These are phyloP conservation scores for Mus musculus DNA, from an alignment of 2,113 vertebrate species.

Conservation along the genomic window GRCm39 chr16:76258501-76259000, in stretches of 20 bases:
- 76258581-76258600: not conserved
- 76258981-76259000: slow-evolving; percentile 81
- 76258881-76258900: slow-evolving; percentile 75
- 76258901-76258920: slow-evolving; percentile 81
- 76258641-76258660: not conserved
- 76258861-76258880: slow-evolving; percentile 70
- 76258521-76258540: not conserved
- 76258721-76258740: not conserved
- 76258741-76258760: not conserved
- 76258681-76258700: slow-evolving; percentile 51
- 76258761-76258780: not conserved
- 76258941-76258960: slow-evolving; percentile 86
- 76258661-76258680: slow-evolving; percentile 67
- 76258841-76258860: not conserved
- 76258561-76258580: not conserved
- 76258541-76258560: not conserved
- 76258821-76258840: not conserved
- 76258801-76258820: accelerated
- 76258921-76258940: slow-evolving; percentile 83
- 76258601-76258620: slow-evolving; percentile 61
- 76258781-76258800: not conserved
- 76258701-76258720: slow-evolving; percentile 53
- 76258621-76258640: slow-evolving; percentile 61
- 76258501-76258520: not conserved
- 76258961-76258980: slow-evolving; percentile 85